phyloP scores from a whole-genome alignment of 2,888 invertebrate genomes.

The Limnephilus auricula region DNA sequence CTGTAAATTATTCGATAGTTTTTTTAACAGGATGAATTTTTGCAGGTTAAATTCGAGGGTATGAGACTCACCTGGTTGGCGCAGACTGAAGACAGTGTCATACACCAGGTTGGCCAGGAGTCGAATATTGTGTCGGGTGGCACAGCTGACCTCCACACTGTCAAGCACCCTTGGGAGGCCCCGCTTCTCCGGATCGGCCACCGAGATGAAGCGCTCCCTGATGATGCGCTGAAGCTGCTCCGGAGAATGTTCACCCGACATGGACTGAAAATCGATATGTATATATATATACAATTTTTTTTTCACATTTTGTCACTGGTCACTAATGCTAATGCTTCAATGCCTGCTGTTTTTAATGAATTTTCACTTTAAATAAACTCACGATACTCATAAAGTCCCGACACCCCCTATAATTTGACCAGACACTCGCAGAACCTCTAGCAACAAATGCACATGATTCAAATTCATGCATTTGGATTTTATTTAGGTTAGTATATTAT shows the following conservation, averaged over 20 bases:
- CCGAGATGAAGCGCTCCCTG: constrained; percentile 91
- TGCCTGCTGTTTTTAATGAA: too few species aligned
- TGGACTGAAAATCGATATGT: constrained; percentile 28
- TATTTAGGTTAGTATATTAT: too few species aligned
- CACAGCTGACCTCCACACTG: constrained; percentile 94
- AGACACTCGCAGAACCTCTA: too few species aligned
- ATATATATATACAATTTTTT: too few species aligned
- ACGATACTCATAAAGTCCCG: too few species aligned
- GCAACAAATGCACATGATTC: too few species aligned
- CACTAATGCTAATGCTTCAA: too few species aligned
- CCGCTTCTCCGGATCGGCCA: constrained; percentile 96
- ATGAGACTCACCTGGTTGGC: constrained; percentile 85
- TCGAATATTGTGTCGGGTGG: constrained; percentile 92
- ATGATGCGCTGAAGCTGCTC: constrained; percentile 94
- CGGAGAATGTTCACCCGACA: constrained; percentile 71
- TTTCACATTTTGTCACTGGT: too few species aligned
- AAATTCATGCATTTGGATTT: too few species aligned
- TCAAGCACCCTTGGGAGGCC: constrained; percentile 96
- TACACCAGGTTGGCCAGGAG: constrained; percentile 94
- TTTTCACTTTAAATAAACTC: too few species aligned
- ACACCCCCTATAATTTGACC: too few species aligned
- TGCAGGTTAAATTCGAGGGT: background rate
- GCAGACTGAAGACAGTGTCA: constrained; percentile 93
- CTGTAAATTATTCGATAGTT: background rate
- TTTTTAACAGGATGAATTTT: background rate